These are phyloP conservation scores for Hydrophis major DNA, from an alignment of 2,797 vertebrate species.

Conservation along the genomic window DNA sequence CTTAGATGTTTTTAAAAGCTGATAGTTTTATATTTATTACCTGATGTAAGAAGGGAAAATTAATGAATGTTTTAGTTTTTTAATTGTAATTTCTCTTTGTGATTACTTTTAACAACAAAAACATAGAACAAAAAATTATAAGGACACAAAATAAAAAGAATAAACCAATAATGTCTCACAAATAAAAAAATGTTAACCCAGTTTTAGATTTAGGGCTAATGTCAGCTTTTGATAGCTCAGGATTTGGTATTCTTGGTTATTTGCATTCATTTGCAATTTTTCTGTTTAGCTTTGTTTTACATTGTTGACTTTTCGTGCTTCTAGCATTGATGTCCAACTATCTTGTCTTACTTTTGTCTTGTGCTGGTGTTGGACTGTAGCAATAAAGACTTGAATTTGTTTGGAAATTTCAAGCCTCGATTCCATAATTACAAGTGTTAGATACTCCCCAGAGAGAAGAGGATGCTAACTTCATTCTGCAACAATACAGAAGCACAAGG, in stretches of 20 bases:
- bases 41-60: not conserved
- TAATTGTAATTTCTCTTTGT: not conserved
- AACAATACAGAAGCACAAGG: too few relatives aligned
- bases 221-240: not conserved
- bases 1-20: not conserved
- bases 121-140: not conserved
- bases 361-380: not conserved
- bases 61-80: not conserved
- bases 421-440: not conserved
- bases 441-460: not conserved
- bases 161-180: not conserved
- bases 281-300: not conserved
- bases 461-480: not conserved
- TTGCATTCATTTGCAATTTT: not conserved
- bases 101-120: not conserved
- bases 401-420: not conserved
- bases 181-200: not conserved
- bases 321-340: not conserved
- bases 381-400: not conserved
- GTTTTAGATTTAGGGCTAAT: not conserved
- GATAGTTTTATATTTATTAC: not conserved
- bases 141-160: not conserved
- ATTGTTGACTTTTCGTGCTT: not conserved
- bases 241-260: not conserved
- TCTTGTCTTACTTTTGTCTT: not conserved